Base-by-base conservation (phyloP, 1,140 invertebrate genomes). In the Lepidostoma basale region DNA sequence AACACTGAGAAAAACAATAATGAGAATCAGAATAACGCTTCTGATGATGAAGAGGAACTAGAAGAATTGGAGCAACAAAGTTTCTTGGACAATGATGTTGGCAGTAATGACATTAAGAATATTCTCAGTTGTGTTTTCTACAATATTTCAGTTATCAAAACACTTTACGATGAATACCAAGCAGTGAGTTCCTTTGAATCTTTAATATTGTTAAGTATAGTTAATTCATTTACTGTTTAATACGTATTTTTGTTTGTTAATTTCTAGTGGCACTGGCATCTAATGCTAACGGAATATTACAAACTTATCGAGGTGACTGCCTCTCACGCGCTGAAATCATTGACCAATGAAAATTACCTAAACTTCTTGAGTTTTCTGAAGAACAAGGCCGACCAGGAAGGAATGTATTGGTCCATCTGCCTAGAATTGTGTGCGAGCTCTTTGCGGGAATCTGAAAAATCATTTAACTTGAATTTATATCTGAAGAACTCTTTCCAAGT, bases 231-330 rank as follows among this genome's bases (percentile, higher is more conserved):
- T n/a, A n/a, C 2, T 36, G 33, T 36, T 12, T 36, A 36, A 12
- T 36, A 12, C 14, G 10, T 36, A 36, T 36, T 36, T 9, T 36
- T 36, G 5, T 36, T 47, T 60, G 12, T 56, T 62, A n/a, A 42
- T 58, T 73, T 73, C 36, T 64, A 59, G 72, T 74, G 47, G 70
- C 49, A 18, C 25, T 75, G 67, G 62, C 68, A 68, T 64, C 10
- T 25, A 4, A 49, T 54, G 12, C 14, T 72, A 36, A 33, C 18
- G 22, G 64, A 63, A 39, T 69, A 63, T 14, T 71, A 67, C 33
- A 58, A 56, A 18, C 12, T 36, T 9, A 39, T 71, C 3, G 47
- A 47, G 14, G 58, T 28, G 10, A 64, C 47, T 1, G 47, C 49
- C 5, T 45, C 47, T 12, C 36, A 65, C 26, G 18, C 39, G 1